Evolutionary conservation across 1,140 invertebrate genomes (phyloP), one percentile per base, ranked within the genome.

Genomic region (Augochlora pura): DNA sequence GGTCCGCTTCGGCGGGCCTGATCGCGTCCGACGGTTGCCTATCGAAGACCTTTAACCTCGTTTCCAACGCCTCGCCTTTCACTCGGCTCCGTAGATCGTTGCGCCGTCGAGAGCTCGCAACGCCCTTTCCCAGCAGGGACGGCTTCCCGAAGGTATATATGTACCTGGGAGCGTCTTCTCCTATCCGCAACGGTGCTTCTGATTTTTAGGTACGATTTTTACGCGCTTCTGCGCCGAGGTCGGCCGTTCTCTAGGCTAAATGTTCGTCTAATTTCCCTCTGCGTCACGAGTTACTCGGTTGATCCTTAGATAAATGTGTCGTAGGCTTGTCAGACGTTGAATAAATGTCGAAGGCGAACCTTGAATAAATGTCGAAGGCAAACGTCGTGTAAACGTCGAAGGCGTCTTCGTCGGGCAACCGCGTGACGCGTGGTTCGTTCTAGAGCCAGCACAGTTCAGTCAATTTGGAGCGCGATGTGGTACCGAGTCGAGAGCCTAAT

Each of bases 391-490:
- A n/a, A n/a, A n/a, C 18, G 7, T n/a, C n/a, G 54, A 68, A 27
- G 12, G n/a, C 14, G 16, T 46, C 77, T 63, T 72, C 65, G 68
- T 4, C 42, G 42, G 49, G 66, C 63, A 71, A 66, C 59, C 70
- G 49, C 69, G 65, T 60, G 65, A 60, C 25, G 32, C 69, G 82
- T 46, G 46, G 21, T 42, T 77, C 76, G 80, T 64, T 42, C 80
- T 69, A 71, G 42, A 46, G 66, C 60, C 69, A 86, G 77, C 76
- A 77, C 69, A 86, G 82, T 89, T 89, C 82, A 89, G 89, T 90
- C 89, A 90, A 90, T 91, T 89, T 88, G 71, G 89, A 90, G 77
- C 82, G 83, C 82, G 85, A 88, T 82, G 70, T 84, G 85, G 78
- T 82, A 80, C 49, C 62, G 77, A 90, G 82, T 90, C 80, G 12